Percentiles rank a stretch among this genome's conserved stretches.
Evolutionary conservation across 2,888 invertebrate genomes (phyloP).

Genomic region (Ochropacha duplaris): DNA sequence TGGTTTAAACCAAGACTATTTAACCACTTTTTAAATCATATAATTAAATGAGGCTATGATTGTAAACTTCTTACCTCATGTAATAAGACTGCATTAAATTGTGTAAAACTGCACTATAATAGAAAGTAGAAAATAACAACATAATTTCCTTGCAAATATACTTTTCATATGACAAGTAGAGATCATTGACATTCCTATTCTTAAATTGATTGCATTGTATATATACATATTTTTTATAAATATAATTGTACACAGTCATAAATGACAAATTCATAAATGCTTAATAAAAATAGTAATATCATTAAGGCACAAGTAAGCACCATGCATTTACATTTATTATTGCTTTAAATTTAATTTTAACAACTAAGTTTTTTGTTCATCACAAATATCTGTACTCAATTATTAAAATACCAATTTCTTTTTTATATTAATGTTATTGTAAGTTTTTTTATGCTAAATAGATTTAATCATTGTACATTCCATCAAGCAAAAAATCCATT

Average conservation of each 20-base stretch:
- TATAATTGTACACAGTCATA: constrained; percentile 13
- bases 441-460: neutral
- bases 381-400: neutral
- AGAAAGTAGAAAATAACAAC: no score
- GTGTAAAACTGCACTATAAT: no score
- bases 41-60: no score
- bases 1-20: no score
- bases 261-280: neutral
- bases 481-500: constrained; percentile 95
- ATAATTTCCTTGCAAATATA: no score
- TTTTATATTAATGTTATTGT: neutral
- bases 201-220: no score
- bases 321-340: constrained; percentile 12
- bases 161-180: no score
- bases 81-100: no score
- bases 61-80: no score
- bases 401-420: neutral
- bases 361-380: neutral
- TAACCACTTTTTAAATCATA: no score
- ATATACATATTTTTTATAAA: no score
- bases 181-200: no score
- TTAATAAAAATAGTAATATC: constrained; percentile 15
- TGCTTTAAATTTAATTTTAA: neutral
- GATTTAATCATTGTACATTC: constrained; percentile 91
- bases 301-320: constrained; percentile 49